Conservation (phyloP, 1,140 invertebrate species). For the Procambarus virginalis region DNA sequence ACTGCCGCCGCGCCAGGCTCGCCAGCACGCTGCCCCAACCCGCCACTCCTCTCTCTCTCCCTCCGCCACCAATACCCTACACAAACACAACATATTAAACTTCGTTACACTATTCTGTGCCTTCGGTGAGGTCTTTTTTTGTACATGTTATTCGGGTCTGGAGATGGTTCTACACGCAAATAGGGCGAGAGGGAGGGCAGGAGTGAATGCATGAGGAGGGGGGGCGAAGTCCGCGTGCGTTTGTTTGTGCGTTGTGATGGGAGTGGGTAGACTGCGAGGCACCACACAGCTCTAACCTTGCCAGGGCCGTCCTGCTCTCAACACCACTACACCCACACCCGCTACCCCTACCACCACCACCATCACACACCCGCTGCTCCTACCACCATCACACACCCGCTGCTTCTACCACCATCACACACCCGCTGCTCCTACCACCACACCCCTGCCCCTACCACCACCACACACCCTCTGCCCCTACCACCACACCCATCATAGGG, state of each 20-base stretch:
- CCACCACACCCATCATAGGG: not conserved
- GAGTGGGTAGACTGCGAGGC: constrained; percentile 65
- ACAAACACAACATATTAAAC: constrained; percentile 10
- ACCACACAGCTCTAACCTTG: constrained; percentile 61
- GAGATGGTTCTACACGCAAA: not conserved
- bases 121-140: not conserved
- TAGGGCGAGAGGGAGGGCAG: too few relatives aligned
- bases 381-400: not conserved
- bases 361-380: not conserved
- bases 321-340: constrained; percentile 33
- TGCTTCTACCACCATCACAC: not conserved
- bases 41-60: not conserved
- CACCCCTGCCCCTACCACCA: not conserved
- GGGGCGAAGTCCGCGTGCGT: constrained; percentile 9
- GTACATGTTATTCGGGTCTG: not conserved
- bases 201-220: too few relatives aligned
- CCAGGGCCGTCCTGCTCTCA: constrained; percentile 55
- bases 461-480: not conserved
- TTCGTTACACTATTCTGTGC: not conserved
- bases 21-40: not conserved
- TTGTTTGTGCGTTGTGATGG: constrained; percentile 40
- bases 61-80: not conserved
- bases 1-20: constrained; percentile 40
- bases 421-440: not conserved
- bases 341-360: not conserved